These are phyloP conservation scores for Drosophila eohydei DNA, from an alignment of 2,888 invertebrate genomes.

Conservation along the genomic window DNA sequence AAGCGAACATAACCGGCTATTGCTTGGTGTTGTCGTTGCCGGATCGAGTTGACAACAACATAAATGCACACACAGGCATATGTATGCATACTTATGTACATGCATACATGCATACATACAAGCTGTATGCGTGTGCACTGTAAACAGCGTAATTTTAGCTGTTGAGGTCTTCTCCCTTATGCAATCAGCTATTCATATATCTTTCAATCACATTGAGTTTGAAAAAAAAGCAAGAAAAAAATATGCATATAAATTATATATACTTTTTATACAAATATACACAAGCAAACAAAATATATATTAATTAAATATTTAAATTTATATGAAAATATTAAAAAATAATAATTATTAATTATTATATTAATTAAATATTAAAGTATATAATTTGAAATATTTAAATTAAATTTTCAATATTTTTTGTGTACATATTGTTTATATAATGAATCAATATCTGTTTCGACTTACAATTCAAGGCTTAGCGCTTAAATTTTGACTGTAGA, in stretches of 20 bases:
- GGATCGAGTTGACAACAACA: constrained; percentile 50
- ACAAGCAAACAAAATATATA: neutral
- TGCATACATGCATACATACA: neutral
- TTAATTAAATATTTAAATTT: neutral
- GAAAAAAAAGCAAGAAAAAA: neutral
- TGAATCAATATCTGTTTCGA: neutral
- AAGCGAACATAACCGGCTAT: constrained; percentile 55
- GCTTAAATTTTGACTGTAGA: constrained; percentile 2
- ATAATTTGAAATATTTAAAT: too few species aligned
- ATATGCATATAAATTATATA: neutral
- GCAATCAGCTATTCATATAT: constrained; percentile 50
- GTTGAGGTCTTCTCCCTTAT: constrained; percentile 51
- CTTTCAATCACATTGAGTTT: constrained; percentile 29
- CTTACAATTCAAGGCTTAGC: neutral
- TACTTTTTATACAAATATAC: neutral
- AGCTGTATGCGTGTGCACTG: constrained; percentile 23
- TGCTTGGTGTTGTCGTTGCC: constrained; percentile 33
- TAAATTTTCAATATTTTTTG: too few species aligned
- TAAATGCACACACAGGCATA: constrained; percentile 6
- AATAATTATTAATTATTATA: too few species aligned
- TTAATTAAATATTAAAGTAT: neutral
- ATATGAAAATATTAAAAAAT: too few species aligned
- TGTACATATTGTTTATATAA: neutral
- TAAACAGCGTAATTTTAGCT: constrained; percentile 51
- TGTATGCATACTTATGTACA: neutral